A percentile compares a stretch with the other conserved stretches of the same genome.
These are phyloP conservation scores for Phymatocera aterrima DNA, from an alignment of 2,888 invertebrate genomes.

Conservation along the genomic window DNA sequence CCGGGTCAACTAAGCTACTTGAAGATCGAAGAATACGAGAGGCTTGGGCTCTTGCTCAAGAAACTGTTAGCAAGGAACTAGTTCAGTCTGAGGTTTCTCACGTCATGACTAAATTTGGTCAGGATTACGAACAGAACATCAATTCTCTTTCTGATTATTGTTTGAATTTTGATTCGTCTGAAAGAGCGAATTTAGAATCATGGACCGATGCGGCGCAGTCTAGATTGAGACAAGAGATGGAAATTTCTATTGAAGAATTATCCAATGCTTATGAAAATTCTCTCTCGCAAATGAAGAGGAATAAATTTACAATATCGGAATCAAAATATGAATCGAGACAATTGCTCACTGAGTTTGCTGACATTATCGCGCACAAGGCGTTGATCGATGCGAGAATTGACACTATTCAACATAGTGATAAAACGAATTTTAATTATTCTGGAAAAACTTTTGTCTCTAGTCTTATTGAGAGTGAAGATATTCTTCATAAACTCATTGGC, in stretches of 20 bases:
- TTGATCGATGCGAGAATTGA: conserved; percentile 86
- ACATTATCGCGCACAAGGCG: conserved; percentile 85
- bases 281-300: conserved; percentile 78
- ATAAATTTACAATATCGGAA: conserved; percentile 63
- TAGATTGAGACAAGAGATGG: conserved; percentile 84
- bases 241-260: conserved; percentile 82
- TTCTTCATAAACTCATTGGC: conserved; percentile 62
- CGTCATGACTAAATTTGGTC: conserved; percentile 83
- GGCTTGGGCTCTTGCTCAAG: conserved; percentile 86
- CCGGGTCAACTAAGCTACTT: conserved; percentile 72
- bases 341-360: conserved; percentile 81
- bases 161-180: conserved; percentile 79
- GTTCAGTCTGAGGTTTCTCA: conserved; percentile 88
- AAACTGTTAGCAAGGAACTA: conserved; percentile 84
- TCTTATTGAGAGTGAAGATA: conserved; percentile 69
- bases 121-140: conserved; percentile 78
- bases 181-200: conserved; percentile 83
- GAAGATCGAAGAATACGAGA: conserved; percentile 84
- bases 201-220: conserved; percentile 85
- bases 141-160: conserved; percentile 70
- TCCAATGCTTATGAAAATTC: conserved; percentile 82
- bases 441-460: conserved; percentile 67
- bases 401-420: conserved; percentile 79
- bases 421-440: conserved; percentile 52
- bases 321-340: conserved; percentile 73